Evolutionary conservation across 2,113 vertebrate species (phyloP), one percentile per base, ranked within the genome.

Genomic region (Sebastes schlegelii): DNA sequence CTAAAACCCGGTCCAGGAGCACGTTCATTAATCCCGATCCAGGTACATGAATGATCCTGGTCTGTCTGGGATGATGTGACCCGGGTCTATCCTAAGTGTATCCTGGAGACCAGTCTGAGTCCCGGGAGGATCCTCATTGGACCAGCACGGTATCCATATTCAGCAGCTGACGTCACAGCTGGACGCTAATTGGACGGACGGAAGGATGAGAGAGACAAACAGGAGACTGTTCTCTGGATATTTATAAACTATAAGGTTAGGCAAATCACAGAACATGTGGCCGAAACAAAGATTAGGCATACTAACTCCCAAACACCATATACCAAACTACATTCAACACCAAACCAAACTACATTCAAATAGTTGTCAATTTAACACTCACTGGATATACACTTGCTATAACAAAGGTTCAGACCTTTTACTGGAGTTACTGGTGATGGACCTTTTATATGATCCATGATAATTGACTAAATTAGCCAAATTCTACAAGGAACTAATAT

Each of bases 61-160:
- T 14, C 13, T 52, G 23, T 11, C 80, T 17, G 6, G 4, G 57
- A 34, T 17, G 76, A 69, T 14, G 40, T 65, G 77, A 60, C 60
- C 49, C 17, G 46, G 49, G 34, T 34, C 34, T 34, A 34, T 34
- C 34, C 34, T 34, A 4, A 34, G 34, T 26, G 62, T 48, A 40
- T 62, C 79, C 67, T 48, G 72, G 46, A n/a, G 40, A 46, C 71
- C 84, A 71, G 65, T 48, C 64, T 49, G 48, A 61, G 74, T 64
- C 63, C 34, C 74, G 0, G 19, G 23, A 52, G 61, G 26, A 65
- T 80, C 77, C 84, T 91, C 23, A 95, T 94, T 95, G 94, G 95
- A 45, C 43, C 52, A 72, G 72, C 57, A 0, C 1, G 0, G 49
- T 4, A 71, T 86, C 86, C 77, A 89, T 92, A 88, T 88, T 86